These are phyloP conservation scores for Siniperca knerii DNA, from an alignment of 2,113 vertebrate genomes.

Conservation along the genomic window DNA sequence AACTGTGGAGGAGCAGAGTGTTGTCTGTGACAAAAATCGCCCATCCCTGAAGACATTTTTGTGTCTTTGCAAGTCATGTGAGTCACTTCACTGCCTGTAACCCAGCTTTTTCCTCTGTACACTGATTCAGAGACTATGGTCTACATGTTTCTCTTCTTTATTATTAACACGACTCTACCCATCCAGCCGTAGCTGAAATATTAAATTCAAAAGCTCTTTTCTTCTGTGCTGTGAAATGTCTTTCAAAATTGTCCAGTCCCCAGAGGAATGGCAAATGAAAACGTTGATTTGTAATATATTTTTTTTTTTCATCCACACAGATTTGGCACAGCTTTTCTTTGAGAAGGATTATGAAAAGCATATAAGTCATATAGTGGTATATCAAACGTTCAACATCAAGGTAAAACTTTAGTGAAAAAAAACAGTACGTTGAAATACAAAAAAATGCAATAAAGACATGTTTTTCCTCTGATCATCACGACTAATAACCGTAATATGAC, in stretches of 20 bases:
- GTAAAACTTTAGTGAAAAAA: neutral
- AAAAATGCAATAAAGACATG: neutral
- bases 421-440: neutral
- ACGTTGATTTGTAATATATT: neutral
- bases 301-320: neutral
- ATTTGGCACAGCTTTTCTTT: neutral
- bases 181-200: slow-evolving; percentile 9
- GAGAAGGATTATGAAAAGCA: neutral
- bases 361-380: neutral
- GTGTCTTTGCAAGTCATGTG: slow-evolving; percentile 49
- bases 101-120: slow-evolving; percentile 3
- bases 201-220: slow-evolving; percentile 44
- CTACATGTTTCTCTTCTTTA: slow-evolving; percentile 43
- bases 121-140: slow-evolving; percentile 23
- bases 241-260: slow-evolving; percentile 26
- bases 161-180: slow-evolving; percentile 38
- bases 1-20: slow-evolving; percentile 16
- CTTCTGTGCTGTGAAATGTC: slow-evolving; percentile 22
- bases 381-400: neutral
- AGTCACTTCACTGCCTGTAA: slow-evolving; percentile 39
- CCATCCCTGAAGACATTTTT: slow-evolving; percentile 32
- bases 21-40: neutral
- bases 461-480: neutral
- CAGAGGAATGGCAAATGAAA: neutral
- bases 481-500: neutral